These are phyloP conservation scores for Sinosuthora webbiana DNA, from an alignment of 2,113 vertebrate genomes.

Conservation along the genomic window DNA sequence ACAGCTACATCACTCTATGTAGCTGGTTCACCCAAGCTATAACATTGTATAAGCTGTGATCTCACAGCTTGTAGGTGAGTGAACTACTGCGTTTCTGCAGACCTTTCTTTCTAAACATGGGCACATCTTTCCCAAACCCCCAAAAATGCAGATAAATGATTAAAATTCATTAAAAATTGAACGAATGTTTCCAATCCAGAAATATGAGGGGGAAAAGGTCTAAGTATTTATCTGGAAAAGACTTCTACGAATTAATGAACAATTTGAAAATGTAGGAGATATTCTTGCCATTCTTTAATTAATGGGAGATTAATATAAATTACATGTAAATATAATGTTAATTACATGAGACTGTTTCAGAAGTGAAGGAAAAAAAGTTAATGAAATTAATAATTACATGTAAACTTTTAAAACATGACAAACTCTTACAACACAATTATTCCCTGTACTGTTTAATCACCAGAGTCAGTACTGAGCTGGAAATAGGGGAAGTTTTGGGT, in stretches of 20 bases:
- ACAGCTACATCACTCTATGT: not conserved
- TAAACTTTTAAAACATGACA: not conserved
- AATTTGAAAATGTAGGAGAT: not conserved
- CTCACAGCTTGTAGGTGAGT: not conserved
- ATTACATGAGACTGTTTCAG: not conserved
- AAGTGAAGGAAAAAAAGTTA: not conserved
- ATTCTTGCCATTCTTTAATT: not conserved
- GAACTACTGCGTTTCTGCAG: not conserved
- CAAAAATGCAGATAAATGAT: not conserved
- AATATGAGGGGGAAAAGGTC: not conserved
- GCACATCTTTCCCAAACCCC: not conserved
- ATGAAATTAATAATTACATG: not conserved
- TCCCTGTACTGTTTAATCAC: not conserved
- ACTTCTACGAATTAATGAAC: not conserved
- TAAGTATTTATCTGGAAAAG: not conserved
- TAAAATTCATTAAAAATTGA: not conserved
- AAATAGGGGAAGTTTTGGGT: not conserved
- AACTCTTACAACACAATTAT: not conserved
- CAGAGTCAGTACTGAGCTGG: not conserved
- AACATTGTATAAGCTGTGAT: not conserved
- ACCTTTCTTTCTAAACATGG: not conserved
- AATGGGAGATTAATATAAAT: not conserved
- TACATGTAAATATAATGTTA: not conserved
- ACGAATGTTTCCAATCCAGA: not conserved
- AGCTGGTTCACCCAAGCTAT: not conserved